A percentile compares a stretch with the other conserved stretches of the same genome.
Conservation (phyloP, 1,140 invertebrate species). For the Liolophura sinensis region DNA sequence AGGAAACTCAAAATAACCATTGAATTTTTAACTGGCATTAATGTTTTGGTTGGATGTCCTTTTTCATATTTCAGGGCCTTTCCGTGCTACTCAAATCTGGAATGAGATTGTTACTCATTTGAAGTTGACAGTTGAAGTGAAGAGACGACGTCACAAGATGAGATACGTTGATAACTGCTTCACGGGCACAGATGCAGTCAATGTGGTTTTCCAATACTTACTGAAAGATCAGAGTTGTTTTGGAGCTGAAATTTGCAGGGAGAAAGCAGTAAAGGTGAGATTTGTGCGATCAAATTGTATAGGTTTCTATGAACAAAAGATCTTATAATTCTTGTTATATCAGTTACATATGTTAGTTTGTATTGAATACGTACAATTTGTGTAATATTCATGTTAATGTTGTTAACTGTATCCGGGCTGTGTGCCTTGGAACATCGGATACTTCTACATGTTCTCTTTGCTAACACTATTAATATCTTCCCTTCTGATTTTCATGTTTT, state of each 20-base stretch:
- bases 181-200: conserved; percentile 62
- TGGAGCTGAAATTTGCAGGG: conserved; percentile 45
- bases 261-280: conserved; percentile 55
- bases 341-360: conserved; percentile 2
- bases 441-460: too few relatives aligned
- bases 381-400: too few relatives aligned
- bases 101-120: conserved; percentile 51
- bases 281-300: neutral
- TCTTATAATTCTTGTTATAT: neutral
- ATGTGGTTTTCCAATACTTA: conserved; percentile 53
- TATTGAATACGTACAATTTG: neutral
- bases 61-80: conserved; percentile 43
- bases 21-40: too few relatives aligned
- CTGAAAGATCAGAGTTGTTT: conserved; percentile 46
- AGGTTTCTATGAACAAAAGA: neutral
- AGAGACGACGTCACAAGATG: conserved; percentile 59
- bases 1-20: too few relatives aligned
- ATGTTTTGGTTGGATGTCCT: neutral
- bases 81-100: conserved; percentile 55
- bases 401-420: too few relatives aligned
- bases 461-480: too few relatives aligned
- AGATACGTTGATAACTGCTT: conserved; percentile 62
- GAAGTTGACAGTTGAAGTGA: conserved; percentile 49
- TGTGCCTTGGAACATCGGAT: too few relatives aligned
- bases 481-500: conserved; percentile 11